Conservation (phyloP, 2,888 invertebrate genomes). For the Coleophora deauratella region DNA sequence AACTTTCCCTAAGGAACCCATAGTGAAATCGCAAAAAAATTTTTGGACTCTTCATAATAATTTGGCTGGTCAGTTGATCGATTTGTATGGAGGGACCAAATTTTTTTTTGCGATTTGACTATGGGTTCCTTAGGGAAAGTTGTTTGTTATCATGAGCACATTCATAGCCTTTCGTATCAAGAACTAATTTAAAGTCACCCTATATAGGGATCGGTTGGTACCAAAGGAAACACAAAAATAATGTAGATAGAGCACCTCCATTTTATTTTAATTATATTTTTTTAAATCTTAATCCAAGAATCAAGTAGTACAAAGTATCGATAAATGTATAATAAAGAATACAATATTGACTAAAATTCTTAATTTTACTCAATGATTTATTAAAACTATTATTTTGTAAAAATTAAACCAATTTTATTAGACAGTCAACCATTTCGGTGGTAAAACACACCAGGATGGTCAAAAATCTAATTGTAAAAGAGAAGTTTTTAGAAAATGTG, state of each 20-base stretch:
- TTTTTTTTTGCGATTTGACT: too few species aligned
- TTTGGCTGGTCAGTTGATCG: too few species aligned
- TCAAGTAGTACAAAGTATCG: slow-evolving; percentile 11
- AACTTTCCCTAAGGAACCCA: too few species aligned
- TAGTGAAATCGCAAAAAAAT: too few species aligned
- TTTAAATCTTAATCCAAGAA: slow-evolving; percentile 45
- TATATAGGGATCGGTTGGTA: too few species aligned
- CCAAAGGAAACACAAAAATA: too few species aligned
- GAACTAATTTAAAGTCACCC: too few species aligned
- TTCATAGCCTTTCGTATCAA: too few species aligned
- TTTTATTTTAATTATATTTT: slow-evolving; percentile 57
- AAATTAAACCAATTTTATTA: slow-evolving; percentile 51
- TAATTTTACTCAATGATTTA: slow-evolving; percentile 29
- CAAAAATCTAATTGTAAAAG: slow-evolving; percentile 56
- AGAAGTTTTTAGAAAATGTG: slow-evolving; percentile 18
- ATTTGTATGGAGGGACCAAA: too few species aligned
- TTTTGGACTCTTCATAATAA: too few species aligned
- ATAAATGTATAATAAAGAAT: slow-evolving; percentile 39
- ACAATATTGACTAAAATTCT: slow-evolving; percentile 50
- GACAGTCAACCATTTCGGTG: slow-evolving; percentile 59
- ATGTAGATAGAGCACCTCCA: slow-evolving; percentile 44
- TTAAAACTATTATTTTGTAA: slow-evolving; percentile 16
- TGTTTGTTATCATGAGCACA: too few species aligned
- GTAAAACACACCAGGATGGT: slow-evolving; percentile 39
- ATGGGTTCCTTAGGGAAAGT: too few species aligned